phyloP scores from a whole-genome alignment of 2,888 invertebrate species.

The Tridacna crocea region DNA sequence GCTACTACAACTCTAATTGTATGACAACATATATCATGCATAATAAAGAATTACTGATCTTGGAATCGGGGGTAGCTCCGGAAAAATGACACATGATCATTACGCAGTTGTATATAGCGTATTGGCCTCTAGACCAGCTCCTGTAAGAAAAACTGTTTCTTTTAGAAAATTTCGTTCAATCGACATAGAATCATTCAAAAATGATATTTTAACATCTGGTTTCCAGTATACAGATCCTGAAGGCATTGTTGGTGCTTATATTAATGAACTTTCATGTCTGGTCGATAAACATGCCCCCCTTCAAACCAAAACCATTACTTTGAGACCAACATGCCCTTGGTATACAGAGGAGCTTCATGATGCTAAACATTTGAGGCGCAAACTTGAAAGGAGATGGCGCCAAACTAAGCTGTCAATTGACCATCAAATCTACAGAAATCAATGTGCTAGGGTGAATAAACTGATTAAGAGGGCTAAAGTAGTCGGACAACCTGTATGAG shows the following conservation, averaged over 20 bases:
- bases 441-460: conserved; percentile 9
- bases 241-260: conserved; percentile 21
- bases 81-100: no score
- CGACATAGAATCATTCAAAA: no score
- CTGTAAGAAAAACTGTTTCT: no score
- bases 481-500: no score
- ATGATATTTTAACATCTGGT: no score
- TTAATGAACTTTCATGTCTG: neutral
- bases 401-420: conserved; percentile 25
- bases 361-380: conserved; percentile 8
- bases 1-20: no score
- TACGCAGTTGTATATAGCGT: neutral
- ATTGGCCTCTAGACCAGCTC: no score
- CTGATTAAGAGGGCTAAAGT: no score
- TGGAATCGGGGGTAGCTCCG: no score
- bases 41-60: no score
- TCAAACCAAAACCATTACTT: conserved; percentile 34
- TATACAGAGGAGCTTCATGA: conserved; percentile 15
- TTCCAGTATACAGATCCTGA: neutral
- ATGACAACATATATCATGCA: no score
- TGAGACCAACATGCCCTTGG: conserved; percentile 23
- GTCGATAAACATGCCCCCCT: conserved; percentile 45
- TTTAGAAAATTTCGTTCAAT: no score
- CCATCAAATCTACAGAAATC: conserved; percentile 30
- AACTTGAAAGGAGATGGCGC: conserved; percentile 26